Conservation (phyloP, 2,113 vertebrate species). For the Platysteira castanea region DNA sequence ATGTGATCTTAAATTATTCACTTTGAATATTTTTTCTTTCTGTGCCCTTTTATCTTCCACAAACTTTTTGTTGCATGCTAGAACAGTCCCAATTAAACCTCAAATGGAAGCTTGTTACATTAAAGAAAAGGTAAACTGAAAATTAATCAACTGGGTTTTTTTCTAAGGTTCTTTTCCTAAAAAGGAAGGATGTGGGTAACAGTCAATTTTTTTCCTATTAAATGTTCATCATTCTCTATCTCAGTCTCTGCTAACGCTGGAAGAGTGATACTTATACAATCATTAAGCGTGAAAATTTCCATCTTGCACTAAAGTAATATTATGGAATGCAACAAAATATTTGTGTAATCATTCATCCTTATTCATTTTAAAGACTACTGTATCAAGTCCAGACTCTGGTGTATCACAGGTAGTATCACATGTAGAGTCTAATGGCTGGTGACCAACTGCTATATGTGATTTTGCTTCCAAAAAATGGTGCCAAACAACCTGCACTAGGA, state of each 20-base stretch:
- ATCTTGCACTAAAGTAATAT: background rate
- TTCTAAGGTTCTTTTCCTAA: background rate
- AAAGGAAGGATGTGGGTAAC: background rate
- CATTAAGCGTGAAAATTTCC: background rate
- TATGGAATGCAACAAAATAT: background rate
- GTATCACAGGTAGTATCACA: background rate
- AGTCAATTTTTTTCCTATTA: background rate
- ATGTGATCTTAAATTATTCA: slow-evolving; percentile 79
- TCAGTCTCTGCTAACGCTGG: background rate
- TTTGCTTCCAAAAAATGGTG: background rate
- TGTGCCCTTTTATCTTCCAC: slow-evolving; percentile 70
- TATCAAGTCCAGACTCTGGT: background rate
- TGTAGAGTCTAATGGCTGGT: background rate
- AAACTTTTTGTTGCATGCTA: slow-evolving; percentile 66
- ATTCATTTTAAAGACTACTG: background rate
- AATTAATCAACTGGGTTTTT: slow-evolving; percentile 27
- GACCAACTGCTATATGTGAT: background rate
- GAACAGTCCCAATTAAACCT: slow-evolving; percentile 66
- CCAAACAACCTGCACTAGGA: background rate
- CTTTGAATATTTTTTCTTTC: slow-evolving; percentile 68
- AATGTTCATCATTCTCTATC: background rate
- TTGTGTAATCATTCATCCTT: background rate
- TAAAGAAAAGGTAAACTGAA: slow-evolving; percentile 67
- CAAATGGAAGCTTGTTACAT: slow-evolving; percentile 44
- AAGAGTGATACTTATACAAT: background rate